These are phyloP conservation scores for Lophochroa leadbeateri DNA, from an alignment of 2,113 vertebrate genomes.

Conservation along the genomic window DNA sequence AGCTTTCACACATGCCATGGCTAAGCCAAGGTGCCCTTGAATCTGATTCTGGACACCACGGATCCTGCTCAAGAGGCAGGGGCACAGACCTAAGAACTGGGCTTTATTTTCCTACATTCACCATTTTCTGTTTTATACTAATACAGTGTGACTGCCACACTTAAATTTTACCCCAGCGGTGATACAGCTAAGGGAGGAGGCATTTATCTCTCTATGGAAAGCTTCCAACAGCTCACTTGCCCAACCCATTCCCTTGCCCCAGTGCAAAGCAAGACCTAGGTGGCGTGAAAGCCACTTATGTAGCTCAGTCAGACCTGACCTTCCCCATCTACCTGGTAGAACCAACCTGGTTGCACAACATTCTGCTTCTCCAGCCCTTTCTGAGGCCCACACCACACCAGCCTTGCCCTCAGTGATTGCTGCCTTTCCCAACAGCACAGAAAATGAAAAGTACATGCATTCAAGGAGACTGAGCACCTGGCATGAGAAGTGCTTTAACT, in stretches of 20 bases:
- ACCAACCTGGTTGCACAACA: background rate
- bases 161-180: fast-evolving
- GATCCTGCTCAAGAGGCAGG: background rate
- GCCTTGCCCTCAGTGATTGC: background rate
- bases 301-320: background rate
- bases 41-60: background rate
- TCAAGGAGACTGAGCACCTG: background rate
- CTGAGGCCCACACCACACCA: background rate
- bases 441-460: background rate
- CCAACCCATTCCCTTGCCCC: background rate
- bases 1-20: background rate
- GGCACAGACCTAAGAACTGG: background rate
- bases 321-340: background rate
- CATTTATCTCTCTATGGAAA: background rate
- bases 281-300: background rate
- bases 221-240: background rate
- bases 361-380: background rate
- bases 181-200: background rate
- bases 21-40: background rate
- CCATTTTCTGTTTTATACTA: background rate
- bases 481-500: background rate
- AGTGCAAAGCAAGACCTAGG: background rate
- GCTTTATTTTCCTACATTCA: background rate
- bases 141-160: background rate
- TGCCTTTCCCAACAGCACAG: background rate